Evolutionary conservation across 2,888 invertebrate genomes (phyloP).

Genomic region (Pyrgus malvae): DNA sequence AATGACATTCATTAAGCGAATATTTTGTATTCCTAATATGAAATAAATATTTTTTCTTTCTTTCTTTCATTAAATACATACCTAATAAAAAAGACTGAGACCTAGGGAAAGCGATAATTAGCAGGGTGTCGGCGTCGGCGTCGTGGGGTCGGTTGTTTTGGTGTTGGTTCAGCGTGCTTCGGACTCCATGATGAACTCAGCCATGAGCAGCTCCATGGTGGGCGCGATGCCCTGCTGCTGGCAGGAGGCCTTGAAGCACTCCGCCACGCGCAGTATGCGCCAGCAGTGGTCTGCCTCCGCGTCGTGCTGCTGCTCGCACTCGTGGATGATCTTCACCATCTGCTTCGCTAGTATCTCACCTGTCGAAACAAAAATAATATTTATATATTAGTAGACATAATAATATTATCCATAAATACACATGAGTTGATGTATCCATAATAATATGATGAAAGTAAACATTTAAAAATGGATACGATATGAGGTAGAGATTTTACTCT

Average conservation of each 20-base stretch:
- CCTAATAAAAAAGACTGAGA: too few relatives aligned
- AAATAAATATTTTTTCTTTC: too few relatives aligned
- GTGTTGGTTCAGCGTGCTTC: constrained; percentile 40
- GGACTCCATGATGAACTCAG: constrained; percentile 66
- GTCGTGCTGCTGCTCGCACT: constrained; percentile 56
- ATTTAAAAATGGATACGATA: too few relatives aligned
- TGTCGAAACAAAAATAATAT: constrained; percentile 30
- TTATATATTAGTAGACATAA: too few relatives aligned
- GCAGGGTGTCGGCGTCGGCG: background rate
- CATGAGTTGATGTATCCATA: too few relatives aligned
- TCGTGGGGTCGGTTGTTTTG: too few relatives aligned
- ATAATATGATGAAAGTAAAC: too few relatives aligned
- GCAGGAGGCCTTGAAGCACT: constrained; percentile 63
- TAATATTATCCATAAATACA: too few relatives aligned
- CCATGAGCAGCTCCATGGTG: constrained; percentile 61
- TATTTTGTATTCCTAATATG: too few relatives aligned
- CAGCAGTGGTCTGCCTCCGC: constrained; percentile 59
- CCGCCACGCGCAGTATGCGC: constrained; percentile 63
- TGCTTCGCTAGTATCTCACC: constrained; percentile 53
- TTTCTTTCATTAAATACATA: too few relatives aligned
- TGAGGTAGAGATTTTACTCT: too few relatives aligned
- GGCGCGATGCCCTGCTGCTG: constrained; percentile 54
- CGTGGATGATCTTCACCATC: constrained; percentile 60
- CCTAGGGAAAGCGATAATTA: background rate
- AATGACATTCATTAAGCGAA: too few relatives aligned